Base-by-base conservation (phyloP, 64 coral and sea anemone genomes). In the Trachythela sp. region DNA sequence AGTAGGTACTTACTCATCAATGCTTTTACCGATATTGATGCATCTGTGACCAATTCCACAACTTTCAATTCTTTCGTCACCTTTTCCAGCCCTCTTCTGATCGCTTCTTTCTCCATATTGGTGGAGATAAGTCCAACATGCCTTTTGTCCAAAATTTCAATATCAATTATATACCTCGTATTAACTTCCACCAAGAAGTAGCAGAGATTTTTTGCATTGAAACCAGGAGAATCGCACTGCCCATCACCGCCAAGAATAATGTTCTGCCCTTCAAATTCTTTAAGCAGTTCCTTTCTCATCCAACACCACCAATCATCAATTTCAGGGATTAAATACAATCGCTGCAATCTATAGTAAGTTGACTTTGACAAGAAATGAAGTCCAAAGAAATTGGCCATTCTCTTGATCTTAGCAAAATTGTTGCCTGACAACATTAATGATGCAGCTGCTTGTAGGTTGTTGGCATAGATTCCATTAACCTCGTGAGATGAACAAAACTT, bases 261-360 rank as follows among this genome's bases (percentile, higher is more conserved):
- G 31, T 49, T 30, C 24, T 70, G 48, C 7, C 45, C 83, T 72
- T 48, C 35, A 13, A 89, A 86, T 51, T 92, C 87, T 48, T 84
- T 48, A 30, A 85, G 31, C 4, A 92, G 35, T 71, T 64, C 8
- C 9, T 43, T 56, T 34, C 87, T 84, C 71, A 67, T 45, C 91
- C 91, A 89, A 48, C 54, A 64, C 91, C 91, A 92, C 80, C 91
- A 92, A 20, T 89, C 91, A 86, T 92, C 49, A 14, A 89, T 85
- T 43, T 31, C 83, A 20, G 91, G 91, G 36, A 92, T 85, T 17
- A 39, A 27, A 42, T 92, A 92, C 10, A 92, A 26, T 17, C 91
- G 83, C 49, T 92, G 80, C 1, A 59, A 24, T 10, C 87, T 43
- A 39, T 88, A 89, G 84, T 42, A 92, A 60, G 91, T 92, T 2